phyloP scores from a whole-genome alignment of 64 coral and sea anemone species.

The Stichodactyla mertensii region DNA sequence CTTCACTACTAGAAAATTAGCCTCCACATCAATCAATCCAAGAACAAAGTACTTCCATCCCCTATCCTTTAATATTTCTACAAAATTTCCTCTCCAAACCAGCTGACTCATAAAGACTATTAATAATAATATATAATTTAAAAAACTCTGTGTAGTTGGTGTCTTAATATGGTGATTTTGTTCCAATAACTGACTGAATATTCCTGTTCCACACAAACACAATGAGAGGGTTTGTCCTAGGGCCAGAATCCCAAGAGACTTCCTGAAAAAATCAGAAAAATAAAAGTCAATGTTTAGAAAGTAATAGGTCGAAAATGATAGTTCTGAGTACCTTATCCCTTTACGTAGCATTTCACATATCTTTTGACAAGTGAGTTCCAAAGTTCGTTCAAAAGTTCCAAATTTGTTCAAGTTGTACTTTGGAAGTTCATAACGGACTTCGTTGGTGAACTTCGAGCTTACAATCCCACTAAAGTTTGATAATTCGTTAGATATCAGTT shows the following conservation, averaged over 20 bases:
- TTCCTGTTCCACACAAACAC: constrained; percentile 67
- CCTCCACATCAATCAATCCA: constrained; percentile 84
- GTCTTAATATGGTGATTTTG: constrained; percentile 51
- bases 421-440: no score
- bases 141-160: constrained; percentile 77
- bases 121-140: constrained; percentile 69
- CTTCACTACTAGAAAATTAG: constrained; percentile 85
- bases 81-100: constrained; percentile 27
- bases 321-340: no score
- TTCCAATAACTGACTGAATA: constrained; percentile 72
- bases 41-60: constrained; percentile 88
- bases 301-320: not conserved
- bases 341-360: no score
- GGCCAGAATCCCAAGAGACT: constrained; percentile 27
- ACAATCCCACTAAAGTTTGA: no score
- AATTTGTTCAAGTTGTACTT: no score
- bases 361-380: no score
- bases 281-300: not conserved
- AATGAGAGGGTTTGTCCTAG: constrained; percentile 76
- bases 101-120: constrained; percentile 56
- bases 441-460: no score
- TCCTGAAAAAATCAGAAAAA: not conserved
- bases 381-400: no score
- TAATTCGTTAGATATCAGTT: no score
- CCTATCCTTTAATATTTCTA: constrained; percentile 45